A percentile compares a stretch with the other conserved stretches of the same genome.
phyloP scores from a whole-genome alignment of 2,113 vertebrate species.

The Pithys albifrons region DNA sequence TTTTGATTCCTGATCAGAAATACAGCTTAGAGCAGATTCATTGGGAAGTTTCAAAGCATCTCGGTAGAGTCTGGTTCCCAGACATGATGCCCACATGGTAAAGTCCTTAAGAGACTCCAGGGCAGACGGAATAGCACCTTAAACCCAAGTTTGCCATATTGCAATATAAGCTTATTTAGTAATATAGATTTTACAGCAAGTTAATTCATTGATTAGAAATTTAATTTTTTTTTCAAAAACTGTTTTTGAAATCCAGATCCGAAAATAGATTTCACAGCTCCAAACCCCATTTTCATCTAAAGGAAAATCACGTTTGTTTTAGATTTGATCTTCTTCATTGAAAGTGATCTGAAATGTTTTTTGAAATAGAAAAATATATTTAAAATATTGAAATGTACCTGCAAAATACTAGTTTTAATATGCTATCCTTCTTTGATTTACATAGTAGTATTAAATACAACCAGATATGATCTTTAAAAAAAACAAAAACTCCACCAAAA shows the following conservation, averaged over 20 bases:
- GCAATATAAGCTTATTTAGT: slow-evolving; percentile 58
- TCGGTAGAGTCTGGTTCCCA: slow-evolving; percentile 97
- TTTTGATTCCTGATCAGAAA: slow-evolving; percentile 94
- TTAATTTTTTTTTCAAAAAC: neutral
- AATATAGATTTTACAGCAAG: slow-evolving; percentile 31
- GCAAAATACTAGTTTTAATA: neutral
- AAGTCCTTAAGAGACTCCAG: slow-evolving; percentile 23
- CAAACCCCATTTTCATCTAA: neutral
- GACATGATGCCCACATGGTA: slow-evolving; percentile 99
- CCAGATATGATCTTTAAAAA: neutral
- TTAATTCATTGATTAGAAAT: slow-evolving; percentile 43
- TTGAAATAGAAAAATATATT: neutral
- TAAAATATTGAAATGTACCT: neutral
- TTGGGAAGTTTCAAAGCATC: slow-evolving; percentile 97
- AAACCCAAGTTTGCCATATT: slow-evolving; percentile 47
- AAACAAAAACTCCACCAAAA: neutral
- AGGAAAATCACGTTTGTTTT: slow-evolving; percentile 4
- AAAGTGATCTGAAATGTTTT: neutral
- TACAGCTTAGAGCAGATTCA: slow-evolving; percentile 96
- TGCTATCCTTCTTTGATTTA: neutral
- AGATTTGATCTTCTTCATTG: slow-evolving; percentile 11
- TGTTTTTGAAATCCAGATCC: neutral
- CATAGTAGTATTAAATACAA: neutral
- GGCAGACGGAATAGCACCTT: slow-evolving; percentile 65
- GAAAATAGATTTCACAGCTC: neutral